Conservation (phyloP, 2,113 vertebrate species). For the Motacilla alba region DNA sequence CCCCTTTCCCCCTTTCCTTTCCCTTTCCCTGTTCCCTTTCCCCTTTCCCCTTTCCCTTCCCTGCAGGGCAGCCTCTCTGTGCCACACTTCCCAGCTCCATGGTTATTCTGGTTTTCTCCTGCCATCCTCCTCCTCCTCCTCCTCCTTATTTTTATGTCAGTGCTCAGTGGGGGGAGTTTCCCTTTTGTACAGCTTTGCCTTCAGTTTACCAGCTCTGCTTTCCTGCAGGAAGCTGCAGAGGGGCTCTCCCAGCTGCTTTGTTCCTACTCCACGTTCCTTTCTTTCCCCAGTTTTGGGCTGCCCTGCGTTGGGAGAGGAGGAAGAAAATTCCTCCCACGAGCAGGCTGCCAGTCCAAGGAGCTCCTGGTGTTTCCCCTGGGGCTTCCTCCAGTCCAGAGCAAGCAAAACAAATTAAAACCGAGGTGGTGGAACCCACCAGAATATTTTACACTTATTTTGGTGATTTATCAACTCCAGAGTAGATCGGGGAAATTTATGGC, state of each 20-base stretch:
- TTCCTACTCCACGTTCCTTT: background rate
- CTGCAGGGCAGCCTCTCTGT: background rate
- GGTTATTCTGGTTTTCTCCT: background rate
- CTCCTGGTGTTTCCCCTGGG: background rate
- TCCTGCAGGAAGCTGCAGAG: background rate
- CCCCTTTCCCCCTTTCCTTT: fast-evolving
- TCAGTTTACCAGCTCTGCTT: background rate
- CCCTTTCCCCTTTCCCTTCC: too few relatives aligned
- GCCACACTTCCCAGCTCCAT: fast-evolving
- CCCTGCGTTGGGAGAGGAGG: background rate
- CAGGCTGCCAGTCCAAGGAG: background rate
- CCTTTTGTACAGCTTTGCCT: background rate
- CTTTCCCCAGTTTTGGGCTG: background rate
- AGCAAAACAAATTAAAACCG: background rate
- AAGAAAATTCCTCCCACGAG: background rate
- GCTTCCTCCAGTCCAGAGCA: background rate
- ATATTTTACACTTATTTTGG: background rate
- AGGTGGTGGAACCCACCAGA: background rate
- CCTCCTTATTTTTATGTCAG: background rate
- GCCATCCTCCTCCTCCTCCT: background rate
- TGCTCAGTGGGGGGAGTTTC: background rate
- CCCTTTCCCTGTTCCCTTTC: too few relatives aligned
- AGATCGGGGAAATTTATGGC: background rate
- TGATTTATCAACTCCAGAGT: background rate
- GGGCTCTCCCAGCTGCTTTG: background rate